Conservation (phyloP, 2,888 invertebrate genomes). For the Agrochola lota region DNA sequence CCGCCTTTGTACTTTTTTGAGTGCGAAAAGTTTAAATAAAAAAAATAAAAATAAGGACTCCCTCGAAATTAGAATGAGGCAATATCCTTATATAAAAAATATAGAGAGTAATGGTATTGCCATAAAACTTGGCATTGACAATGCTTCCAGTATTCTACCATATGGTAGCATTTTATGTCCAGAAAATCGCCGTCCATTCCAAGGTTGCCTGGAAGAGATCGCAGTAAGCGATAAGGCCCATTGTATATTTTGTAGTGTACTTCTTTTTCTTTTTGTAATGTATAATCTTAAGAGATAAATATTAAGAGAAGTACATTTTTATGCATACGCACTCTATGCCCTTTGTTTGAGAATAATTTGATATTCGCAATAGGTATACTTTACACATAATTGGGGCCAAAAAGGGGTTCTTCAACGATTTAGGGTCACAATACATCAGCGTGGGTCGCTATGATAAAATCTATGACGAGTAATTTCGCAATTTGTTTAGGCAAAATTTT, state of each 20-base stretch:
- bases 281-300: no score
- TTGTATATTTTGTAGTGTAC: no score
- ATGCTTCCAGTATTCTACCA: neutral
- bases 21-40: no score
- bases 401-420: slow-evolving; percentile 4
- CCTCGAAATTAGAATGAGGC: no score
- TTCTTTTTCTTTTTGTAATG: no score
- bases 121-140: no score
- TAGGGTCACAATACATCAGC: neutral
- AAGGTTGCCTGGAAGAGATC: no score
- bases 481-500: slow-evolving; percentile 15
- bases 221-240: no score
- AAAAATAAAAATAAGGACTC: no score
- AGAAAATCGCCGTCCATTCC: no score
- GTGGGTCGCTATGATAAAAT: neutral
- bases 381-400: neutral
- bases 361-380: neutral
- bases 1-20: no score
- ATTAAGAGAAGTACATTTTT: neutral
- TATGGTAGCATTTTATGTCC: neutral
- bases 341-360: neutral
- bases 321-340: neutral
- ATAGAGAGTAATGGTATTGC: neutral
- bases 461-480: slow-evolving; percentile 5
- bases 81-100: no score